Percentiles rank a stretch among this genome's conserved stretches.
Conservation (phyloP, 53 echinoderm and acorn worm genomes). For the Mesocentrotus franciscanus region DNA sequence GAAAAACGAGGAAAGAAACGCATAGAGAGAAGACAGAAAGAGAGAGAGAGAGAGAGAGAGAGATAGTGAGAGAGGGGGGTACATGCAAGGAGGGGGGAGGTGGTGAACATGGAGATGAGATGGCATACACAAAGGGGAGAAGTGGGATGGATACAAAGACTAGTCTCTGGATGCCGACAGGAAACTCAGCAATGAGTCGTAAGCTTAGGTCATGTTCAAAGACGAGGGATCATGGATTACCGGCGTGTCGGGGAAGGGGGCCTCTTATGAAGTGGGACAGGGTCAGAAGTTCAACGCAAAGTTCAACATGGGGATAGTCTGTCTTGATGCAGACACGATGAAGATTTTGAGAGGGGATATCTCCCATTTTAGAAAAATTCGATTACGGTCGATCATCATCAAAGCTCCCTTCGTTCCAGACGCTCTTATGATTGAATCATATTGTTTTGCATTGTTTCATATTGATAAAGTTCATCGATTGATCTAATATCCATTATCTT, state of each 20-base stretch:
- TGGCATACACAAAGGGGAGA: neutral
- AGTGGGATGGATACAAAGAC: neutral
- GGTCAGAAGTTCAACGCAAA: neutral
- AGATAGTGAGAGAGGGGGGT: neutral
- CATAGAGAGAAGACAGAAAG: no score
- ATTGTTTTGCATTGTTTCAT: no score
- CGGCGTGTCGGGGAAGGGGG: neutral
- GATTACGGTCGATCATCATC: no score
- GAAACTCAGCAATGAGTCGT: neutral
- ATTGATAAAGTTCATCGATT: no score
- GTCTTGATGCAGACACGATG: neutral
- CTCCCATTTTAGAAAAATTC: no score
- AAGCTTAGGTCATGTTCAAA: neutral
- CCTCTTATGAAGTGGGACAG: neutral
- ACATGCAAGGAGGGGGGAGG: neutral
- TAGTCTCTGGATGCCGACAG: neutral
- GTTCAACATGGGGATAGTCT: constrained; percentile 3
- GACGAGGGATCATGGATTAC: neutral
- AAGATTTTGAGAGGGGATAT: neutral
- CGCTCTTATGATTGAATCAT: no score
- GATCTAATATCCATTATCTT: no score
- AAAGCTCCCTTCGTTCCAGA: no score
- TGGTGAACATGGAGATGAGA: neutral
- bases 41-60: neutral
- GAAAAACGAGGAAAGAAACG: no score